These are phyloP conservation scores for Eretmochelys imbricata DNA, from an alignment of 2,113 vertebrate genomes.

Conservation along the genomic window DNA sequence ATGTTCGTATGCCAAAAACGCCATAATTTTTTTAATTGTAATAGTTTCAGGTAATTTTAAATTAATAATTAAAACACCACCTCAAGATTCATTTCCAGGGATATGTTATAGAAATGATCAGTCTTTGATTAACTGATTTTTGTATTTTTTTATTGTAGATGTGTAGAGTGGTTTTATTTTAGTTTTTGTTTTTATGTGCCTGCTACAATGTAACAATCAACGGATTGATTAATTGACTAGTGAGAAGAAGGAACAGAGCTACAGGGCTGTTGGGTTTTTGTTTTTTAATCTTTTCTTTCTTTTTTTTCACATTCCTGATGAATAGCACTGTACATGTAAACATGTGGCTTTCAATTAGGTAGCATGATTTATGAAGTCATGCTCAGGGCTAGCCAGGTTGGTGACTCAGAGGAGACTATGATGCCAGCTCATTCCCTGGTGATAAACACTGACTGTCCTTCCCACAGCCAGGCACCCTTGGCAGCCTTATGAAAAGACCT, in stretches of 20 bases:
- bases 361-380: constrained; percentile 60
- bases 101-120: constrained; percentile 44
- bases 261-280: neutral
- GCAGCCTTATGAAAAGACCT: constrained; percentile 65
- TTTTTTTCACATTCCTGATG: neutral
- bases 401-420: constrained; percentile 66
- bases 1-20: neutral
- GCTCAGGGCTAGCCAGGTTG: constrained; percentile 59
- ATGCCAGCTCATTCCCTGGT: constrained; percentile 71
- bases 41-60: constrained; percentile 28
- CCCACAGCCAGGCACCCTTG: constrained; percentile 59
- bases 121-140: constrained; percentile 50
- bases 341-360: constrained; percentile 49
- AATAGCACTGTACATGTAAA: neutral
- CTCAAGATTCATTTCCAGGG: constrained; percentile 41
- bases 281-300: neutral
- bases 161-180: constrained; percentile 18
- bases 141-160: constrained; percentile 38
- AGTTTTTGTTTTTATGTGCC: neutral
- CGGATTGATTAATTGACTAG: constrained; percentile 21
- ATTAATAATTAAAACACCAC: constrained; percentile 46
- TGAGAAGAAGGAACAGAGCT: constrained; percentile 2
- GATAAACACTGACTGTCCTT: constrained; percentile 72
- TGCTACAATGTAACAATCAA: constrained; percentile 33
- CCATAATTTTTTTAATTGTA: constrained; percentile 9